Evolutionary conservation across 2,888 invertebrate species (phyloP).

Genomic region (Ophion costatus): DNA sequence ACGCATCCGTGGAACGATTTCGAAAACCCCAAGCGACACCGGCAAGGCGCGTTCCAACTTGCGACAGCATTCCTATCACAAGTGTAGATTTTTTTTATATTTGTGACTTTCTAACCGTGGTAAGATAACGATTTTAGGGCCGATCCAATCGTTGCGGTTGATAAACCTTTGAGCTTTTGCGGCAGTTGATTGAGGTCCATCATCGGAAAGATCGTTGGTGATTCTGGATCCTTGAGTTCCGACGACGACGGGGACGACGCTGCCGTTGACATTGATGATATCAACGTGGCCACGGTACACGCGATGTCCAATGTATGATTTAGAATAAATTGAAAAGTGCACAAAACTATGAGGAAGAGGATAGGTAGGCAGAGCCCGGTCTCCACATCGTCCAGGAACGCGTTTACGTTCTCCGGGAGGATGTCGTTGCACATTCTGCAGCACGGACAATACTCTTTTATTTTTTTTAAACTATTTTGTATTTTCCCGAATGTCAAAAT

Average conservation of each 20-base stretch:
- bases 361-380: constrained; percentile 77
- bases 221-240: background rate
- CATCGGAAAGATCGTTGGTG: background rate
- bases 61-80: constrained; percentile 54
- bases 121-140: background rate
- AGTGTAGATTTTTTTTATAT: background rate
- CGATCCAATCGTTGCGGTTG: background rate
- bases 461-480: constrained; percentile 37
- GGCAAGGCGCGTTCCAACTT: constrained; percentile 47
- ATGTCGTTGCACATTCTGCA: constrained; percentile 73
- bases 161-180: constrained; percentile 51
- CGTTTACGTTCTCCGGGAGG: constrained; percentile 75
- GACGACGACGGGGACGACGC: constrained; percentile 44
- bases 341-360: constrained; percentile 75
- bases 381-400: constrained; percentile 77
- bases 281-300: constrained; percentile 46
- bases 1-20: constrained; percentile 13
- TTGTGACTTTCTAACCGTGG: background rate
- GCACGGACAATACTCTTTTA: constrained; percentile 20
- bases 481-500: constrained; percentile 43
- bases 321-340: constrained; percentile 77
- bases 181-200: constrained; percentile 36
- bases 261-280: constrained; percentile 30
- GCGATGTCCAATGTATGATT: constrained; percentile 73
- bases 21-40: constrained; percentile 17